A percentile compares a stretch with the other conserved stretches of the same genome.
Evolutionary conservation across 2,797 vertebrate genomes (phyloP).

Genomic region (Rallus crepitans): DNA sequence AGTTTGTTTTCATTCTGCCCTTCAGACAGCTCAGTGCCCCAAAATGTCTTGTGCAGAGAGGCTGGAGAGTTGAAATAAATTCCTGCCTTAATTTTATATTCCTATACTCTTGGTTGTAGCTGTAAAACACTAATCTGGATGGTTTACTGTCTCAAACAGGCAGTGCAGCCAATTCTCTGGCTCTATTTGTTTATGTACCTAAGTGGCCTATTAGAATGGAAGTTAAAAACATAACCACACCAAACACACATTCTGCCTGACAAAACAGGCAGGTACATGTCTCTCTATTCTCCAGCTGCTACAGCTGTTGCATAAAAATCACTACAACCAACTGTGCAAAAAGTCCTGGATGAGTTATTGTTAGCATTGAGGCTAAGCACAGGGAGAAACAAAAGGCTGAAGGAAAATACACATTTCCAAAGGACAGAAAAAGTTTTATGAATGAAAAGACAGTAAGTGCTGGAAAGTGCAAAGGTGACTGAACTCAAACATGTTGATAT

Average conservation of each 20-base stretch:
- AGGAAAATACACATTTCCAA: neutral
- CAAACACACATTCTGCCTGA: conserved; percentile 16
- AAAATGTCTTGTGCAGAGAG: neutral
- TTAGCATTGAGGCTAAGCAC: neutral
- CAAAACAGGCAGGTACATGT: conserved; percentile 52
- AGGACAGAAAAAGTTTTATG: neutral
- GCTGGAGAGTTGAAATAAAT: neutral
- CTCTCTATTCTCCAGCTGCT: neutral
- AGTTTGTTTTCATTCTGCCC: neutral
- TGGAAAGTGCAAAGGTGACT: neutral
- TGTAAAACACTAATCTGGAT: neutral
- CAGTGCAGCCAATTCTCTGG: neutral
- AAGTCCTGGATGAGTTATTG: neutral
- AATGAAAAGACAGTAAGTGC: neutral
- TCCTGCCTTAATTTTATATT: neutral
- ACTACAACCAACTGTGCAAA: neutral
- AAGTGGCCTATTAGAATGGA: conserved; percentile 18
- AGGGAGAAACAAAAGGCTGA: neutral
- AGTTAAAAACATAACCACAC: conserved; percentile 34
- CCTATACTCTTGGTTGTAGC: neutral
- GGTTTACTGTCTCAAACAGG: neutral
- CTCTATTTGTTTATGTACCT: conserved; percentile 60
- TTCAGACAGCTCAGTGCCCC: neutral
- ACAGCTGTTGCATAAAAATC: conserved; percentile 4
- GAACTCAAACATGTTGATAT: neutral